Evolutionary conservation across 1,140 invertebrate species (phyloP).

Genomic region (Trichogramma pretiosum): DNA sequence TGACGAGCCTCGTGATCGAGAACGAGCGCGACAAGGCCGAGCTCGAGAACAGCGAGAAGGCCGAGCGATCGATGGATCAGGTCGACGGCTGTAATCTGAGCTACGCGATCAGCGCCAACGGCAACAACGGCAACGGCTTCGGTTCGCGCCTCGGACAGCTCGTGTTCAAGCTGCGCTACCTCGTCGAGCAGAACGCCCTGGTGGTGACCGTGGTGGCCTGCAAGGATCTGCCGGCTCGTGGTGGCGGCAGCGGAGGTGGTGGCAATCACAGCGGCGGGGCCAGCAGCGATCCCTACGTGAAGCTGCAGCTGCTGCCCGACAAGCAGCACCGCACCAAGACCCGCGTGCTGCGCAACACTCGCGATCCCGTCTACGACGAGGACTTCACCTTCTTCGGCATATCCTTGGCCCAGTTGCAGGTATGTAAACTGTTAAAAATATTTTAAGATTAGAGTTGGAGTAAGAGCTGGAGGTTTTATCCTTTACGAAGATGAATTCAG

Average conservation of each 20-base stretch:
- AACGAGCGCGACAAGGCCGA: constrained; percentile 52
- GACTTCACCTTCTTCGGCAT: constrained; percentile 95
- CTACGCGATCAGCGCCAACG: not conserved
- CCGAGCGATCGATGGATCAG: constrained; percentile 30
- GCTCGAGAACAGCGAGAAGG: constrained; percentile 53
- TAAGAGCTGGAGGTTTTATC: no score
- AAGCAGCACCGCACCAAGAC: constrained; percentile 95
- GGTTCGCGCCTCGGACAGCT: constrained; percentile 77
- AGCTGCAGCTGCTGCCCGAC: constrained; percentile 85
- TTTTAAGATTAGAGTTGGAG: no score
- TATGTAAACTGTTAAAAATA: no score
- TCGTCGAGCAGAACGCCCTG: constrained; percentile 78
- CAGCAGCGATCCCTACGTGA: constrained; percentile 85
- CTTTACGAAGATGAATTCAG: no score
- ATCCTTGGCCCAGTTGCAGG: constrained; percentile 67
- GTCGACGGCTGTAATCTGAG: constrained; percentile 35
- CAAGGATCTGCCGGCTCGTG: constrained; percentile 68
- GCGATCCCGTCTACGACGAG: constrained; percentile 90
- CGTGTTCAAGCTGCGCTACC: constrained; percentile 80
- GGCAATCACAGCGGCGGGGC: constrained; percentile 43
- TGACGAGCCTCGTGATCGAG: constrained; percentile 36
- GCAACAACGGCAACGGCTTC: constrained; percentile 50
- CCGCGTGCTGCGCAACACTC: constrained; percentile 81
- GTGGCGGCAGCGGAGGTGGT: constrained; percentile 54
- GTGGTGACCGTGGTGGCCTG: constrained; percentile 86